Percentiles rank a stretch among this genome's conserved stretches.
phyloP scores from a whole-genome alignment of 2,113 vertebrate genomes.

The Chloebia gouldiae region DNA sequence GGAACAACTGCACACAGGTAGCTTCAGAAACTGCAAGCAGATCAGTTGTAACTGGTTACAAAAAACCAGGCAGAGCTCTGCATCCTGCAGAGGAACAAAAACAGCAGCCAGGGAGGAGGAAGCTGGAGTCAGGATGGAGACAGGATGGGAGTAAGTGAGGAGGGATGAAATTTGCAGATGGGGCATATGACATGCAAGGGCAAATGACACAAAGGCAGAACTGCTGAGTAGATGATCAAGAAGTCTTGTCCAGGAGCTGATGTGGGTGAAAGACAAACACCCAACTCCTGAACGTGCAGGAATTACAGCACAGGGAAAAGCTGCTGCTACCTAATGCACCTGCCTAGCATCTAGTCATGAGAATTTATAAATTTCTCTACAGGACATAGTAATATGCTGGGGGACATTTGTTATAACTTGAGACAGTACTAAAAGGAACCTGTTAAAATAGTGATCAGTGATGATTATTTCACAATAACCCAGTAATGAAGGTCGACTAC shows the following conservation, averaged over 20 bases:
- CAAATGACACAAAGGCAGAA: neutral
- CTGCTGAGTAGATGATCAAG: neutral
- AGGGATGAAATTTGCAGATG: neutral
- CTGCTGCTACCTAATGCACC: neutral
- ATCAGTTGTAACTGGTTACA: neutral
- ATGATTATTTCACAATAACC: neutral
- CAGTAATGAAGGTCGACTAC: neutral
- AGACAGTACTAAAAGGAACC: neutral
- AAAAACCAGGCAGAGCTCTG: neutral
- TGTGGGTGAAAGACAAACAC: neutral
- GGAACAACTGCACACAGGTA: neutral
- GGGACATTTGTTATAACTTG: neutral
- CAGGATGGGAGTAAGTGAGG: neutral
- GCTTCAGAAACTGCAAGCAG: neutral
- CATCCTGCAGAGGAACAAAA: neutral
- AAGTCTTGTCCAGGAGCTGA: neutral
- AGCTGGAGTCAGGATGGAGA: neutral
- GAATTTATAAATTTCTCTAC: neutral
- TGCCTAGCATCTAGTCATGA: neutral
- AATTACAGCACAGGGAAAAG: neutral
- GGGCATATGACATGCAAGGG: neutral
- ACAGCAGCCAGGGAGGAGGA: neutral
- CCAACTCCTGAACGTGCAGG: accelerated
- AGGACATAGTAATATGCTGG: neutral
- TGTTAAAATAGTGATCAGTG: neutral